Percentiles rank a stretch among this genome's conserved stretches.
These are phyloP conservation scores for Callipepla californica DNA, from an alignment of 2,113 vertebrate species.

Conservation along the genomic window DNA sequence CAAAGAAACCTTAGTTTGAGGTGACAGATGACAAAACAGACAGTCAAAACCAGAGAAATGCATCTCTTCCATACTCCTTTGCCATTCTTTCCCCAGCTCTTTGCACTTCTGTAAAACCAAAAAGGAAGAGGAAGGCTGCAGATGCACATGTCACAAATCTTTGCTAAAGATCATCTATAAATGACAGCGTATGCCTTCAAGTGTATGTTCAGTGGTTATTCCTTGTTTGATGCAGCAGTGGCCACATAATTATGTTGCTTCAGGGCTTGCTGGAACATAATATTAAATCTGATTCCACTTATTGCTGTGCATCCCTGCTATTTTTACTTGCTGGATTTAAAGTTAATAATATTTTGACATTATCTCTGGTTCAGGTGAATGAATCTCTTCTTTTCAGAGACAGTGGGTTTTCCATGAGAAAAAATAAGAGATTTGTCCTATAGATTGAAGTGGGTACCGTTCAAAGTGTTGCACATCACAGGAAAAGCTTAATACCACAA, in stretches of 20 bases:
- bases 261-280: neutral
- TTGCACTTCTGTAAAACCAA: neutral
- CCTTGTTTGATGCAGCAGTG: neutral
- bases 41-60: neutral
- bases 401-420: neutral
- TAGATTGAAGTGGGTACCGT: neutral
- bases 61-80: neutral
- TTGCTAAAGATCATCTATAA: neutral
- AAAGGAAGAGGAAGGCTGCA: neutral
- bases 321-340: slow-evolving; percentile 21
- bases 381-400: neutral
- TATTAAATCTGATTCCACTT: slow-evolving; percentile 13
- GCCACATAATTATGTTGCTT: neutral
- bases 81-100: neutral
- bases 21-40: neutral
- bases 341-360: neutral
- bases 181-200: neutral
- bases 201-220: neutral
- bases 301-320: neutral
- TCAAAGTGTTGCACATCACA: neutral
- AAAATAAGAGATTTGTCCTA: neutral
- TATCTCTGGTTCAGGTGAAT: neutral
- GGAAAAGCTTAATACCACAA: neutral
- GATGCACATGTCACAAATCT: neutral
- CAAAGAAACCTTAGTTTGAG: neutral